A percentile compares a stretch with the other conserved stretches of the same genome.
These are phyloP conservation scores for Argynnis bischoffii DNA, from an alignment of 2,888 invertebrate species.

Conservation along the genomic window DNA sequence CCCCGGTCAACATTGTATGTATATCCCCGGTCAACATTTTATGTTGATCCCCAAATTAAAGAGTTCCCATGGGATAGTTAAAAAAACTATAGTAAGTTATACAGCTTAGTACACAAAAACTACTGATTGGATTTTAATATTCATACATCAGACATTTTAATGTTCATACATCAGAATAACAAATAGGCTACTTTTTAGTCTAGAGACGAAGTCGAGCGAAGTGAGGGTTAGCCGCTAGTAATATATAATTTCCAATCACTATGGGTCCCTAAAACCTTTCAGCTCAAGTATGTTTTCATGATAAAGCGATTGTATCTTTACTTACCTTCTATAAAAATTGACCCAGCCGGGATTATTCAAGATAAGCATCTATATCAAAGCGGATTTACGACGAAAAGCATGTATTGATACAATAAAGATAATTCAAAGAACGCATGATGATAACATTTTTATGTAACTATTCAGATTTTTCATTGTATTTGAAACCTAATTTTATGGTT, in stretches of 20 bases:
- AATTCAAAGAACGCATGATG: conserved; percentile 26
- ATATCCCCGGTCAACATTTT: too few relatives aligned
- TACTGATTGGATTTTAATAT: too few relatives aligned
- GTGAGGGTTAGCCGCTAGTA: too few relatives aligned
- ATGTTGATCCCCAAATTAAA: too few relatives aligned
- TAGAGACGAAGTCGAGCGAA: too few relatives aligned
- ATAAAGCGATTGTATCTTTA: conserved; percentile 54
- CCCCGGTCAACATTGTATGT: too few relatives aligned
- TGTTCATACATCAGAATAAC: too few relatives aligned
- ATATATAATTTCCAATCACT: conserved; percentile 8
- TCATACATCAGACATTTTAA: too few relatives aligned
- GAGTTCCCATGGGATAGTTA: too few relatives aligned
- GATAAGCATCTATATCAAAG: conserved; percentile 46
- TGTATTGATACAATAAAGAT: conserved; percentile 39
- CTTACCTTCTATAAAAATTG: conserved; percentile 50
- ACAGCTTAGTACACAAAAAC: too few relatives aligned
- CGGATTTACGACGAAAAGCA: conserved; percentile 46
- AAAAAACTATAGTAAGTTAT: too few relatives aligned
- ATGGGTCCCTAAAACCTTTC: conserved; percentile 23
- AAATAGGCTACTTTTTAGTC: too few relatives aligned
- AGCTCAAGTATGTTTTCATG: conserved; percentile 22
- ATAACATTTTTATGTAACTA: conserved; percentile 14
- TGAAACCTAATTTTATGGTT: conserved; percentile 1
- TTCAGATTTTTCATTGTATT: conserved; percentile 2
- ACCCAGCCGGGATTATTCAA: conserved; percentile 42